Conservation (phyloP, 2,888 invertebrate genomes). For the Heliconius ethilla region DNA sequence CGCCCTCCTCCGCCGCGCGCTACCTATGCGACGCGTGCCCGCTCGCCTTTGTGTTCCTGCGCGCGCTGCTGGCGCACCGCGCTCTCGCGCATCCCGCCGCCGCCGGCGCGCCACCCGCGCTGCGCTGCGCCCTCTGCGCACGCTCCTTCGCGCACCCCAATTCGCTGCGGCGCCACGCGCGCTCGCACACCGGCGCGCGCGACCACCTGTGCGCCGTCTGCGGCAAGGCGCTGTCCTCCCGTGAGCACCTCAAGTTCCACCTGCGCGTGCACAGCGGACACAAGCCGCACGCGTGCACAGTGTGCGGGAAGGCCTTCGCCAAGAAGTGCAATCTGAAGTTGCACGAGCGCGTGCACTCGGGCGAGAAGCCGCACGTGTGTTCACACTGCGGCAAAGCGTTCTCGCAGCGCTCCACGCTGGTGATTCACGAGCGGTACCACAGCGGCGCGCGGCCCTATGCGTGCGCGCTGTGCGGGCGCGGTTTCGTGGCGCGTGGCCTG, state of each 20-base stretch:
- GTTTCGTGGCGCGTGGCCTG: conserved; percentile 84
- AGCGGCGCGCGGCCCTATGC: conserved; percentile 83
- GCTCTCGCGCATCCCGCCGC: conserved; percentile 66
- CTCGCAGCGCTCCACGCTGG: conserved; percentile 82
- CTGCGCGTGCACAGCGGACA: conserved; percentile 83
- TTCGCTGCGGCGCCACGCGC: conserved; percentile 75
- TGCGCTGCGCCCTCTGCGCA: conserved; percentile 72
- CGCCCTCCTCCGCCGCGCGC: conserved; percentile 44
- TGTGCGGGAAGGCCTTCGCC: conserved; percentile 81
- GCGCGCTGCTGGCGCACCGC: conserved; percentile 72
- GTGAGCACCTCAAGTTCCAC: conserved; percentile 84
- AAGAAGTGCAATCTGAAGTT: conserved; percentile 83
- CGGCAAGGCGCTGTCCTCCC: conserved; percentile 82
- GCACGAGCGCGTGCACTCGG: conserved; percentile 84
- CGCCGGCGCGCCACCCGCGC: conserved; percentile 62
- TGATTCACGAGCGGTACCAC: conserved; percentile 83
- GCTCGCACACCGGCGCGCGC: conserved; percentile 75
- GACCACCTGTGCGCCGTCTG: conserved; percentile 83
- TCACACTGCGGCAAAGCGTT: conserved; percentile 84
- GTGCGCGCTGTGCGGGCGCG: conserved; percentile 82
- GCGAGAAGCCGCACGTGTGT: conserved; percentile 84
- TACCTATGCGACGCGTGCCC: conserved; percentile 77
- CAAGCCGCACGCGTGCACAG: conserved; percentile 71
- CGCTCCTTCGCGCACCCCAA: conserved; percentile 79
- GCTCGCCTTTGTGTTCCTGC: conserved; percentile 73